A percentile compares a stretch with the other conserved stretches of the same genome.
Conservation (phyloP, 2,797 vertebrate genomes). For the Sebastes oblongus region DNA sequence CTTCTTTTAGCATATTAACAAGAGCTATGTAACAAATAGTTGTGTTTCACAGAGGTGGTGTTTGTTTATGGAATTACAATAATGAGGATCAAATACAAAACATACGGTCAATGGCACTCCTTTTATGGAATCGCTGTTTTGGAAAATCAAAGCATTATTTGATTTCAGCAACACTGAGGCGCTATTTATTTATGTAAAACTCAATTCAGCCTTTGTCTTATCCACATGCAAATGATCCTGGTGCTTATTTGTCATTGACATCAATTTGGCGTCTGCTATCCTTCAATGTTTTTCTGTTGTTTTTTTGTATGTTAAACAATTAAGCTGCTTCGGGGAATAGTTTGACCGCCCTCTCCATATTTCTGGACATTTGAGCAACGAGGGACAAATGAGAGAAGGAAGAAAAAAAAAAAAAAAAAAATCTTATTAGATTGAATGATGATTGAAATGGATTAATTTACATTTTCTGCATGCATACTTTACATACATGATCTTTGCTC, state of each 20-base stretch:
- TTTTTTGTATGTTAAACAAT: constrained; percentile 75
- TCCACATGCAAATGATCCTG: constrained; percentile 22
- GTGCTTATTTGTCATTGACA: constrained; percentile 46
- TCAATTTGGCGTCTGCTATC: constrained; percentile 18
- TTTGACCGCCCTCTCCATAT: constrained; percentile 63
- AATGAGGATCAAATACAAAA: constrained; percentile 80
- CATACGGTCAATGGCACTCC: constrained; percentile 62
- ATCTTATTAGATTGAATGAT: constrained; percentile 84
- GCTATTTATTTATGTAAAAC: constrained; percentile 31
- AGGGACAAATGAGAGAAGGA: constrained; percentile 73
- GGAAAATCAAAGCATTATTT: constrained; percentile 38
- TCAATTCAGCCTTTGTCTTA: constrained; percentile 28
- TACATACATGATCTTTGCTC: constrained; percentile 87
- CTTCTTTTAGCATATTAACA: constrained; percentile 85
- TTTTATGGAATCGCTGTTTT: constrained; percentile 52
- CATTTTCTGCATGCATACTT: constrained; percentile 85
- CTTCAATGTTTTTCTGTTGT: constrained; percentile 1
- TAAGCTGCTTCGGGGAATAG: constrained; percentile 67
- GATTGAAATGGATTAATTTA: constrained; percentile 88
- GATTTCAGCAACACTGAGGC: constrained; percentile 21
- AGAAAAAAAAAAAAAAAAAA: constrained; percentile 21
- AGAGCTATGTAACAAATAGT: constrained; percentile 82
- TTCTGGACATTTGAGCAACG: constrained; percentile 74
- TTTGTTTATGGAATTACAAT: constrained; percentile 85
- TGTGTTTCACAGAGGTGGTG: constrained; percentile 72